These are phyloP conservation scores for Periparus ater DNA, from an alignment of 2,797 vertebrate genomes.

Conservation along the genomic window DNA sequence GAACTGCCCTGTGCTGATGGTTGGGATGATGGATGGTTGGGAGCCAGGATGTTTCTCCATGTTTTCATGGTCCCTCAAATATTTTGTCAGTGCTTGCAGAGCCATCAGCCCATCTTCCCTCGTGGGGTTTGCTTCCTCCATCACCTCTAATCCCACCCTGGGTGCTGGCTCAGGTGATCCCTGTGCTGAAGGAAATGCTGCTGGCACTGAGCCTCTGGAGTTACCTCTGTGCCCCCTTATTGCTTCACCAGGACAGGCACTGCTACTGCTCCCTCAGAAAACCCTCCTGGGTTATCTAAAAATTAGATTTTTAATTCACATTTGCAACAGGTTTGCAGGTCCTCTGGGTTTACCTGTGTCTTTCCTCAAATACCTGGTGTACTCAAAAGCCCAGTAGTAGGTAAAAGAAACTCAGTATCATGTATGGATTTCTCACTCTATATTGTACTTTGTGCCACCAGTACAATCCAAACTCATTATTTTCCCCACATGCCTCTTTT, in stretches of 20 bases:
- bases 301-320: not conserved
- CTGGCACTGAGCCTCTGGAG: fast-evolving
- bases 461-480: not conserved
- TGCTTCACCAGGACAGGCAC: not conserved
- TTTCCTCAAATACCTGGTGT: not conserved
- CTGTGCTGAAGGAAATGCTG: not conserved
- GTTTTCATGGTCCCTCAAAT: not conserved
- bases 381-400: not conserved
- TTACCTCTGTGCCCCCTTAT: not conserved
- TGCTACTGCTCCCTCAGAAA: no score
- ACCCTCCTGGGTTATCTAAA: not conserved
- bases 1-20: not conserved
- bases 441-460: not conserved
- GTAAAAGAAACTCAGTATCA: not conserved
- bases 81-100: constrained; percentile 18
- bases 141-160: not conserved
- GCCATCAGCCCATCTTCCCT: not conserved
- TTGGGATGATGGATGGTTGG: not conserved
- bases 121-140: not conserved
- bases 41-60: not conserved
- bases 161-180: fast-evolving
- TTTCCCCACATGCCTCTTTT: not conserved
- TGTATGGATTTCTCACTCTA: not conserved
- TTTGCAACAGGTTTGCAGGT: not conserved
- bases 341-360: not conserved